These are phyloP conservation scores for Drosophila macrospina DNA, from an alignment of 2,888 invertebrate genomes.

Conservation along the genomic window DNA sequence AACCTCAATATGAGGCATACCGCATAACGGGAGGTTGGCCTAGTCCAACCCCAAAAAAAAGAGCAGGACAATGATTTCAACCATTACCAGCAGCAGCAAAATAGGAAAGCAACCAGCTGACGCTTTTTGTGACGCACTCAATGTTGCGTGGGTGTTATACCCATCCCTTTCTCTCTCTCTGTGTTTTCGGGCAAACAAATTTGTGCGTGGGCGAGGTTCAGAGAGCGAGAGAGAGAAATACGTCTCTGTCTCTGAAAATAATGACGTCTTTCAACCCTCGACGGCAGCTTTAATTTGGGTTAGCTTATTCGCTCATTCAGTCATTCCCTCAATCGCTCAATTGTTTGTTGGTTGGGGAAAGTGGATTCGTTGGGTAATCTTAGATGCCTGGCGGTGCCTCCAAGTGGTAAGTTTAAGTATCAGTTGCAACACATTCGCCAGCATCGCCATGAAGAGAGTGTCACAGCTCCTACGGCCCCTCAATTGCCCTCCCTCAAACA, in stretches of 20 bases:
- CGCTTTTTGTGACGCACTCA: constrained; percentile 38
- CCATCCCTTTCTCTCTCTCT: not conserved
- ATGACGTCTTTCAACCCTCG: constrained; percentile 50
- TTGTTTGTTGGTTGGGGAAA: constrained; percentile 32
- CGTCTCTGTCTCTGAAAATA: not conserved
- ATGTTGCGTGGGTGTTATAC: constrained; percentile 26
- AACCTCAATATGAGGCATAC: constrained; percentile 11
- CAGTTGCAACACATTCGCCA: constrained; percentile 35
- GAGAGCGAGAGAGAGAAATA: not conserved
- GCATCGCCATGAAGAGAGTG: constrained; percentile 27
- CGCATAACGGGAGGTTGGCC: constrained; percentile 7
- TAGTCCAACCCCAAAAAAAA: constrained; percentile 7
- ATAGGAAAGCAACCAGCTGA: constrained; percentile 35
- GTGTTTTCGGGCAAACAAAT: constrained; percentile 46
- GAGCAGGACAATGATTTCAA: constrained; percentile 5
- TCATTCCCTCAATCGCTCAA: not conserved
- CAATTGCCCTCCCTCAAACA: not conserved
- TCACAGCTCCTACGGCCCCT: constrained; percentile 13
- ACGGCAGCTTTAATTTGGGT: constrained; percentile 20
- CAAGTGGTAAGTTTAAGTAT: constrained; percentile 41
- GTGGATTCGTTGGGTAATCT: constrained; percentile 52
- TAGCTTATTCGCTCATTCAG: constrained; percentile 1
- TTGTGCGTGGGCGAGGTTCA: constrained; percentile 64
- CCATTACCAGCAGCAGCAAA: too few species aligned
- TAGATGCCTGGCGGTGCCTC: constrained; percentile 44